Evolutionary conservation across 2,888 invertebrate genomes (phyloP), one percentile per base, ranked within the genome.

Genomic region (Perizoma affinitatum): DNA sequence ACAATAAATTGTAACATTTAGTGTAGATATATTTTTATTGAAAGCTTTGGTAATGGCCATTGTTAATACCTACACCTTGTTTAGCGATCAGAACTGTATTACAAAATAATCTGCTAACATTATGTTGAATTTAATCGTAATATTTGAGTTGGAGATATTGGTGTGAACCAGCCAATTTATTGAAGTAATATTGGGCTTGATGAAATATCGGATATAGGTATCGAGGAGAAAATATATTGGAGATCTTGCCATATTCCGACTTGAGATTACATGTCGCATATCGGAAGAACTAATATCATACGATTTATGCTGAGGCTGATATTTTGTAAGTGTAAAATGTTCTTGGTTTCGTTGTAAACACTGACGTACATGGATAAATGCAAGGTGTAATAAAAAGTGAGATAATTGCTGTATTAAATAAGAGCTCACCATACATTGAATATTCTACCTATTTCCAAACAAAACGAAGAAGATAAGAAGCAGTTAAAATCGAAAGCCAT

Each of bases 191-290:
- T 80, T 73, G 74, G 71, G 67, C 57, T 58, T 63, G 57, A 56
- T 61, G 62, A 70, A 73, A 76, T 79, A 74, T 75, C 60, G 72
- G 72, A 69, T 75, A 72, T 70, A n/a, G n/a, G n/a, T n/a, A 71
- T 74, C 66, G 53, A 56, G 64, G 57, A 65, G 60, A 66, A 66
- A 68, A 22, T 22, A 38, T 68, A 69, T 70, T 56, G 46, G 55
- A 71, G 67, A 73, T 65, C 66, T 65, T 59, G 60, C 44, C 55
- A 53, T 65, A 65, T 72, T 66, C 53, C 33, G 61, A 67, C 67
- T 61, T 60, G 62, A 70, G 73, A 72, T 77, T 74, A 71, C 56
- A 68, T 51, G 58, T 61, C 56, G 59, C 65, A 58, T 53, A 61
- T 63, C 63, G 55, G 59, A 54, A 56, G 66, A 47, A 46, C 61